Conservation (phyloP, 2,797 vertebrate species). For the Phaenicophaeus curvirostris region DNA sequence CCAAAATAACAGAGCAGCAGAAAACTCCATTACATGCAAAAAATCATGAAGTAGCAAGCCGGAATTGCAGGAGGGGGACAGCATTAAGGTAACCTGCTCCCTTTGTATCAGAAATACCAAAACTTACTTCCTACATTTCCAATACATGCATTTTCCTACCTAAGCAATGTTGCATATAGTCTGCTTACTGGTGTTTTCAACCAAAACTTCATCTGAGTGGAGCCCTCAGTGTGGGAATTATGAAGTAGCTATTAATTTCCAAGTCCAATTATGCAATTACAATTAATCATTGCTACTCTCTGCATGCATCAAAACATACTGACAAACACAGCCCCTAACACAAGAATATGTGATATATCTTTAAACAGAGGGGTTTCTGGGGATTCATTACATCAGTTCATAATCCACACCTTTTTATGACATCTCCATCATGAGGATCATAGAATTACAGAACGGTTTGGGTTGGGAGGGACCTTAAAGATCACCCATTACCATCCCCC, state of each 20-base stretch:
- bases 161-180: background rate
- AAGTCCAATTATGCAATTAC: background rate
- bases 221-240: background rate
- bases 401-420: background rate
- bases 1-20: background rate
- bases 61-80: background rate
- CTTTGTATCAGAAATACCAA: background rate
- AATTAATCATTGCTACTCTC: background rate
- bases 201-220: background rate
- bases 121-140: background rate
- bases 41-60: accelerated
- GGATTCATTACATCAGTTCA: background rate
- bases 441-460: too few relatives aligned
- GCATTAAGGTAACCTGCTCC: background rate
- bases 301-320: background rate
- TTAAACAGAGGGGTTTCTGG: background rate
- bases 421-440: background rate
- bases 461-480: too few relatives aligned
- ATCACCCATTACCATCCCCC: too few relatives aligned
- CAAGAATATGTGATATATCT: background rate
- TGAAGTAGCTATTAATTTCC: background rate
- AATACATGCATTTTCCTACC: background rate
- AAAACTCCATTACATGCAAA: background rate
- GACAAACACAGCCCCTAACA: background rate
- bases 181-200: background rate